Evolutionary conservation across 2,113 vertebrate species (phyloP).

Genomic region (Grallaria varia): DNA sequence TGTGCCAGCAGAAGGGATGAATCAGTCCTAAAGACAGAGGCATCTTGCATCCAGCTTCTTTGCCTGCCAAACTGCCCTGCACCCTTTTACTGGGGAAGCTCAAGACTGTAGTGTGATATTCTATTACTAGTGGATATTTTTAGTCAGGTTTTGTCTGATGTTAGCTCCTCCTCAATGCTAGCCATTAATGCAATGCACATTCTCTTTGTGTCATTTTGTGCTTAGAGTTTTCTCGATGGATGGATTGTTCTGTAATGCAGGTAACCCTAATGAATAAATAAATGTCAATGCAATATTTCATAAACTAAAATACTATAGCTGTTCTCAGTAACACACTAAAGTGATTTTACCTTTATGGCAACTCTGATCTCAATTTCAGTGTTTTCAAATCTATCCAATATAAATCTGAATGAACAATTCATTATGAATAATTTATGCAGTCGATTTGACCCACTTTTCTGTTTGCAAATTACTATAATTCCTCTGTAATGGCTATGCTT

Average conservation of each 20-base stretch:
- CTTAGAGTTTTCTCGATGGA: not conserved
- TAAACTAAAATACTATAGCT: constrained; percentile 1
- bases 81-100: not conserved
- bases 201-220: constrained; percentile 18
- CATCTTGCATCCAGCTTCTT: not conserved
- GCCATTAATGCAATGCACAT: not conserved
- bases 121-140: constrained; percentile 13
- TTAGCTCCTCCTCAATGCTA: not conserved
- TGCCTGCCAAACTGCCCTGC: not conserved
- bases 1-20: constrained; percentile 37
- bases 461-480: constrained; percentile 33
- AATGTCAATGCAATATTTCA: not conserved
- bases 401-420: constrained; percentile 9
- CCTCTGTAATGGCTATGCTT: not conserved
- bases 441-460: constrained; percentile 38
- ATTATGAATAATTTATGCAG: constrained; percentile 38
- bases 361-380: constrained; percentile 7
- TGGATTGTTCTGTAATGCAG: constrained; percentile 5
- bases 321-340: not conserved
- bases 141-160: not conserved
- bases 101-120: not conserved
- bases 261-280: constrained; percentile 41
- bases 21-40: constrained; percentile 4
- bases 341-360: constrained; percentile 22
- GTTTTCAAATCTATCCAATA: constrained; percentile 8